Conservation (phyloP, 1,140 invertebrate species). For the Phymorhynchus buccinoides region DNA sequence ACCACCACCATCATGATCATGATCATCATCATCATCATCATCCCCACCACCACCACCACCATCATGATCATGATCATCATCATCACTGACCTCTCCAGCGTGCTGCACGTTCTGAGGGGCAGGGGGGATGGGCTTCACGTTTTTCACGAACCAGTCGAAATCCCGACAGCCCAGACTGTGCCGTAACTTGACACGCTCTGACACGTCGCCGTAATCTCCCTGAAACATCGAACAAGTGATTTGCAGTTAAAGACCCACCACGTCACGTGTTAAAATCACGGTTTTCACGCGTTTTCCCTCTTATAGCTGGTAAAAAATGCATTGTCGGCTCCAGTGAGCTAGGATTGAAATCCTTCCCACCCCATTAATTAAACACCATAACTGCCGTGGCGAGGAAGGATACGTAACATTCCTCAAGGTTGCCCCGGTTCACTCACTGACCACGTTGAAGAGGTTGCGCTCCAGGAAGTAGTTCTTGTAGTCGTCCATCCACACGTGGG, state of each 20-base stretch:
- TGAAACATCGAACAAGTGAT: constrained; percentile 47
- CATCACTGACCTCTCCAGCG: constrained; percentile 68
- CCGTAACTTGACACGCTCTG: constrained; percentile 82
- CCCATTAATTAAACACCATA: too few species aligned
- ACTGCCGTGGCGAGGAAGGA: too few species aligned
- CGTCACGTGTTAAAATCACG: too few species aligned
- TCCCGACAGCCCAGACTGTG: constrained; percentile 90
- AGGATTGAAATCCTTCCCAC: background rate
- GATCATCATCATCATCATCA: background rate
- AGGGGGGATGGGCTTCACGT: constrained; percentile 94
- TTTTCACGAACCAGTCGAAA: constrained; percentile 96
- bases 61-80: background rate
- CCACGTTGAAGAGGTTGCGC: constrained; percentile 86
- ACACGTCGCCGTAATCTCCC: constrained; percentile 74
- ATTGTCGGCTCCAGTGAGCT: background rate
- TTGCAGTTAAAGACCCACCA: too few species aligned
- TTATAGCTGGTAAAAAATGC: too few species aligned
- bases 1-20: background rate
- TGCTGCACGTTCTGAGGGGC: constrained; percentile 77
- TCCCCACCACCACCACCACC: background rate
- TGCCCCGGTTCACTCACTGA: constrained; percentile 23
- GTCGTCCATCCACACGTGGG: constrained; percentile 86
- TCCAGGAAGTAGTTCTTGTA: constrained; percentile 88
- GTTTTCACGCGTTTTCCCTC: too few species aligned
- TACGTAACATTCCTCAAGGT: too few species aligned